Base-by-base conservation (phyloP, 2,888 invertebrate genomes). In the Xiphydria camelus region DNA sequence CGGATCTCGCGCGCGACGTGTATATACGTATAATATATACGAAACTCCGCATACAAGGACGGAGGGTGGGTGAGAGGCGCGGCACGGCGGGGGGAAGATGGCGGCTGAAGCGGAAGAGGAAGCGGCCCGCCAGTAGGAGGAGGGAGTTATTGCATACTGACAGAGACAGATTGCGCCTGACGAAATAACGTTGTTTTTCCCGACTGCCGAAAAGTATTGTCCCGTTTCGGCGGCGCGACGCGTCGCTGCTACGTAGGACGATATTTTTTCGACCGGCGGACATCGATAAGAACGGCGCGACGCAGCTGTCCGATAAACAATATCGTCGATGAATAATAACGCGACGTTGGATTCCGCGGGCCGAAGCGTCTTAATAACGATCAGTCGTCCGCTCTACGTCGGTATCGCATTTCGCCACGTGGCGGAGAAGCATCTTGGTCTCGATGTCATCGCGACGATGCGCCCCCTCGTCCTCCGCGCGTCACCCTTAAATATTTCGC, bases 151-250 rank as follows among this genome's bases (percentile, higher is more conserved):
- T 59, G 59, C 60, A 49, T 48, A 53, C 52, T 55, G 66, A 60
- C 63, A 61, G 47, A 64, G 62, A 63, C 55, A 53, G 61, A 64
- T 62, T 57, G 59, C 54, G 48, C 47, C 52, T 53, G 49, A 57
- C 59, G 52, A 54, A 62, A 62, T 59, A 61, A 56, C 57, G 51
- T 49, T 50, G 57, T 53, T 54, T 37, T 38, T 37, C 12, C 43
- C 14, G 26, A 31, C 37, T 38, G 21, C n/a, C 26, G 18, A 43
- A 43, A 43, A 37, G 12, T 43, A 36, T 43, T 43, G 43, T 43
- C 43, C 43, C 10, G 9, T 35, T 36, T 43, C 29, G n/a, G 26
- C 10, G 26, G 26, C 26, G 10, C 14, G 12, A 4, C 26, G n/a
- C n/a, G n/a, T n/a, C n/a, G n/a, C n/a, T n/a, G n/a, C n/a, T n/a